phyloP scores from a whole-genome alignment of 2,888 invertebrate species.

The Drosophila nr. perissopoda region DNA sequence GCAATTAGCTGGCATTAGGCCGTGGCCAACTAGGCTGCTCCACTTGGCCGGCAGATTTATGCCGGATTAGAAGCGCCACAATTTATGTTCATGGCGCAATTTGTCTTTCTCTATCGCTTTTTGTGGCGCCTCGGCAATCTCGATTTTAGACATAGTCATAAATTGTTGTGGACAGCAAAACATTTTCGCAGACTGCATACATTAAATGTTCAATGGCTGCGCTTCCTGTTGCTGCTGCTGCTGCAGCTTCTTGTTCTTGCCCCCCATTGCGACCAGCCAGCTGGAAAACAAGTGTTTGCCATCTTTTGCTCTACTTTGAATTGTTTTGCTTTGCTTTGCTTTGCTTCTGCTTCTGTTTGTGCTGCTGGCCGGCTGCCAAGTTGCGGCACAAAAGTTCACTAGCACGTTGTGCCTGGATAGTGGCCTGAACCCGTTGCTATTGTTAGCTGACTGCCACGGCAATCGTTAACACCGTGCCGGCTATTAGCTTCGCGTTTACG shows the following conservation, averaged over 20 bases:
- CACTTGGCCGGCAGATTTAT: constrained; percentile 50
- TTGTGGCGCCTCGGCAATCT: constrained; percentile 3
- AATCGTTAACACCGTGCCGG: constrained; percentile 56
- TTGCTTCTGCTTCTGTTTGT: constrained; percentile 1
- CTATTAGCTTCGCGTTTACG: constrained; percentile 30
- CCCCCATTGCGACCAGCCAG: constrained; percentile 11
- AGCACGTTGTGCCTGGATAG: constrained; percentile 30
- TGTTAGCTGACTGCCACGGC: constrained; percentile 22
- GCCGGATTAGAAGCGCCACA: constrained; percentile 54
- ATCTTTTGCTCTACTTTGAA: constrained; percentile 51
- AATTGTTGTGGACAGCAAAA: constrained; percentile 27
- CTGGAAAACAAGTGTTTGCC: constrained; percentile 49
- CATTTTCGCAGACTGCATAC: constrained; percentile 53
- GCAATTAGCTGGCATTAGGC: constrained; percentile 67
- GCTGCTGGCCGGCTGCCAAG: constrained; percentile 57
- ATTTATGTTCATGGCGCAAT: constrained; percentile 50
- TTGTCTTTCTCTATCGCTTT: not conserved
- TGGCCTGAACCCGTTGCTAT: constrained; percentile 11
- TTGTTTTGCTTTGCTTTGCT: constrained; percentile 30
- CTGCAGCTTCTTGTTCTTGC: constrained; percentile 5
- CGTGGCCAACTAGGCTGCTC: constrained; percentile 51
- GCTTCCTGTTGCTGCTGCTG: constrained; percentile 73
- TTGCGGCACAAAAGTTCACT: constrained; percentile 48
- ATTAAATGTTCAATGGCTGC: constrained; percentile 76
- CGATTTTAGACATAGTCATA: constrained; percentile 36